Conservation (phyloP, 2,113 vertebrate species). For the Ceyx melanurus region DNA sequence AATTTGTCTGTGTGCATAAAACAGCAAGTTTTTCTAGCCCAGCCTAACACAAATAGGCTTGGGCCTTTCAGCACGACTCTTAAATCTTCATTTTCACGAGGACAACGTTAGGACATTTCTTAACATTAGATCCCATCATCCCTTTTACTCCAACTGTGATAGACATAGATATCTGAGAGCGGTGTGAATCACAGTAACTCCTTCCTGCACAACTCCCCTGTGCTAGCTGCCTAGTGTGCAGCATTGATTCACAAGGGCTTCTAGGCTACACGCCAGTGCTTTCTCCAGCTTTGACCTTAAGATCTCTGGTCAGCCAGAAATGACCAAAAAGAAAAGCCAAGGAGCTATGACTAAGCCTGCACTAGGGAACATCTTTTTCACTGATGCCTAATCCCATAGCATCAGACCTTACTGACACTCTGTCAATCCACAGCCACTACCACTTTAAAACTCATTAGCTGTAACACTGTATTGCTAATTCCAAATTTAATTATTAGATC, state of each 20-base stretch:
- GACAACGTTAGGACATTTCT: not conserved
- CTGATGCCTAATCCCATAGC: not conserved
- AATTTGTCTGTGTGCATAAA: not conserved
- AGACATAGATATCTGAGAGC: not conserved
- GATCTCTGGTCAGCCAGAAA: not conserved
- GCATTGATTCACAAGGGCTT: not conserved
- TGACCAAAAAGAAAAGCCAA: not conserved
- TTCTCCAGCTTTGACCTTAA: not conserved
- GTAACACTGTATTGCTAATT: not conserved
- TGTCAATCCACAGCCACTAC: not conserved
- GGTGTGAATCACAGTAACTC: not conserved
- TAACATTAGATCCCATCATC: not conserved
- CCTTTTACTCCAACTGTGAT: not conserved
- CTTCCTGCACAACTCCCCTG: not conserved
- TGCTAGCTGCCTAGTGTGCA: not conserved
- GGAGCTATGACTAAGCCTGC: not conserved
- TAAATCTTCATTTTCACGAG: not conserved
- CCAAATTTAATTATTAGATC: not conserved
- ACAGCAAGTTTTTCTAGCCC: not conserved
- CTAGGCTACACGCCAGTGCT: not conserved
- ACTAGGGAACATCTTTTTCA: not conserved
- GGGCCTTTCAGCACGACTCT: not conserved
- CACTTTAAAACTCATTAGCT: not conserved
- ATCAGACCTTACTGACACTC: not conserved
- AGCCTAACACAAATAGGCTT: not conserved